phyloP scores from a whole-genome alignment of 2,113 vertebrate species.

The Carassius auratus region DNA sequence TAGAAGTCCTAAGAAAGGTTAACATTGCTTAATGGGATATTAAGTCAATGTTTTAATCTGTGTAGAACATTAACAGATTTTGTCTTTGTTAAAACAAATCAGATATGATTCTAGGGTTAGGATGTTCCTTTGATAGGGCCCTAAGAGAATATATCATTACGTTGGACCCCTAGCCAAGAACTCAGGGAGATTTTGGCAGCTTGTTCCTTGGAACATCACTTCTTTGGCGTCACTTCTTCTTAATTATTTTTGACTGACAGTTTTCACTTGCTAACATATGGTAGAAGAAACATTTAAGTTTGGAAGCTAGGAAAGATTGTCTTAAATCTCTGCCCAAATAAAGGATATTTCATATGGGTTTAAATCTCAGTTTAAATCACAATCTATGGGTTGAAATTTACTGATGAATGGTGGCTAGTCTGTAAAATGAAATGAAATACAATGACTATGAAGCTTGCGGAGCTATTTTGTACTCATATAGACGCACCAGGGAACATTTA shows the following conservation, averaged over 20 bases:
- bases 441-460: neutral
- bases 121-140: conserved; percentile 11
- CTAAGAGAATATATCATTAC: conserved; percentile 10
- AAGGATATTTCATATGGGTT: neutral
- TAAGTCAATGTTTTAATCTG: neutral
- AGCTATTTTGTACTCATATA: neutral
- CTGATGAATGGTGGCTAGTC: neutral
- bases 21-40: neutral
- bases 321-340: conserved; percentile 13
- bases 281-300: conserved; percentile 16
- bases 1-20: neutral
- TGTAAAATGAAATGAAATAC: neutral
- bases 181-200: conserved; percentile 15
- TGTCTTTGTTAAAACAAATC: neutral
- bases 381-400: neutral
- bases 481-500: conserved; percentile 2
- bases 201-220: neutral
- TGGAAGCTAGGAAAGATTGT: neutral
- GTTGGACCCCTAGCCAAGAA: neutral
- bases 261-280: conserved; percentile 35
- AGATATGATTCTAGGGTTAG: neutral
- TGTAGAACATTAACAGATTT: neutral
- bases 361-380: neutral
- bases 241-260: conserved; percentile 47
- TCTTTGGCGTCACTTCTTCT: conserved; percentile 38